phyloP scores from a whole-genome alignment of 2,888 invertebrate genomes.

The Ecdyonurus torrentis region DNA sequence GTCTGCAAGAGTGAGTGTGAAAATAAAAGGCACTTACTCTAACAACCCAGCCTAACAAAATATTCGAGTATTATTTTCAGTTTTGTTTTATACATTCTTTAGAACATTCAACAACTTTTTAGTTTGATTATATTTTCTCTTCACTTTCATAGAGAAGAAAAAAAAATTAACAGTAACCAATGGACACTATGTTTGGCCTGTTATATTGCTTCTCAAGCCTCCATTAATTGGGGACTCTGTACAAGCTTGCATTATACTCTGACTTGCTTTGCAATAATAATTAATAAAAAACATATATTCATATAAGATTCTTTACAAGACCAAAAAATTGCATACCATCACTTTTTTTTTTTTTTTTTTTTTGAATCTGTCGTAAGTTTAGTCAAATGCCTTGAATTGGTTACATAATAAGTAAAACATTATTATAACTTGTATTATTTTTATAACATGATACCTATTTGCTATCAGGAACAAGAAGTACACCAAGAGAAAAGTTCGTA shows the following conservation, averaged over 20 bases:
- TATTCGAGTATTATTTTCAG: constrained; percentile 14
- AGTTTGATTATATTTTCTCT: constrained; percentile 10
- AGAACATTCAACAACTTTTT: constrained; percentile 16
- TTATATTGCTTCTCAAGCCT: constrained; percentile 12
- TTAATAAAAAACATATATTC: constrained; percentile 7
- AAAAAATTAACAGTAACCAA: constrained; percentile 15
- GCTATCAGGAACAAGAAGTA: constrained; percentile 16
- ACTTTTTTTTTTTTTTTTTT: background rate
- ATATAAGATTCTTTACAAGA: background rate
- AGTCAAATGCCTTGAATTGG: constrained; percentile 3
- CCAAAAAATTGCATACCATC: background rate
- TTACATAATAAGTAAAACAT: constrained; percentile 12
- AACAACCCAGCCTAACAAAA: constrained; percentile 14
- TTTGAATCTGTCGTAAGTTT: background rate
- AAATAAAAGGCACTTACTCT: constrained; percentile 7
- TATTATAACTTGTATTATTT: constrained; percentile 9
- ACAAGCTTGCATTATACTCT: constrained; percentile 2
- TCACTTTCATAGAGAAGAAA: constrained; percentile 12
- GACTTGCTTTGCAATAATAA: background rate
- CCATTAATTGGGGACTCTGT: constrained; percentile 8
- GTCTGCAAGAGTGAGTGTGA: background rate
- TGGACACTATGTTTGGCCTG: constrained; percentile 8
- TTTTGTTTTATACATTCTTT: constrained; percentile 11
- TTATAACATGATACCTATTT: constrained; percentile 14
- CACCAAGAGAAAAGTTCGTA: constrained; percentile 16